Evolutionary conservation across 92 coral and sea anemone species (phyloP), one percentile per base, ranked within the genome.

Genomic region (Zoanthus solanderi): DNA sequence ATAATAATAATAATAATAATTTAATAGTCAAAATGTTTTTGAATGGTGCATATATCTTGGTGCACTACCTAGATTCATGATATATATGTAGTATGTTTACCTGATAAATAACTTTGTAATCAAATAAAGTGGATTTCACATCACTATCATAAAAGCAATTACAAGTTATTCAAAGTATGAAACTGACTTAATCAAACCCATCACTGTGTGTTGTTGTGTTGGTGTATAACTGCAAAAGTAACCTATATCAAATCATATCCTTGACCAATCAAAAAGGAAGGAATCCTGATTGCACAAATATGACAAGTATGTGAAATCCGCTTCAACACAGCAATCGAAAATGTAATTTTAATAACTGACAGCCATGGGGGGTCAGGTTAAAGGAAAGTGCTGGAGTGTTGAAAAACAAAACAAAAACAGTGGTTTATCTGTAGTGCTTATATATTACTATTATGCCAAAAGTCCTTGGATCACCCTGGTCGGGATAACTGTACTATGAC

Each of bases 261-360:
- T 14, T 12, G 18, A 58, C 16, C 66, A 58, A 58, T 58, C 18
- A 58, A 58, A 58, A 58, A 58, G 9, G 18, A 58, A 58, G n/a
- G 66, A 58, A 58, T 58, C 66, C 66, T 58, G 66, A 58, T 58
- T 58, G 66, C 66, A 58, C 66, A 58, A 58, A 58, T 58, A 58
- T 58, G 66, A 58, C 66, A 58, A 58, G 66, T 0, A 58, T 58
- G 66, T 58, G 66, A 58, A 58, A 58, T 58, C 66, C 66, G n/a
- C 66, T 58, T 58, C 10, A 58, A 58, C 66, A 58, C 2, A 58
- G 18, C 66, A 58, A 58, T 58, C 66, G 4, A 58, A 58, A 58
- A 58, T 58, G 66, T 58, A 58, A 58, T 58, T 14, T 58, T 58
- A 58, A 58, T 8, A 58, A 58, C 66, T 58, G 66, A 58, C 66